Percentiles rank a stretch among this genome's conserved stretches.
phyloP scores from a whole-genome alignment of 1,140 invertebrate genomes.

The Dryas iulia region DNA sequence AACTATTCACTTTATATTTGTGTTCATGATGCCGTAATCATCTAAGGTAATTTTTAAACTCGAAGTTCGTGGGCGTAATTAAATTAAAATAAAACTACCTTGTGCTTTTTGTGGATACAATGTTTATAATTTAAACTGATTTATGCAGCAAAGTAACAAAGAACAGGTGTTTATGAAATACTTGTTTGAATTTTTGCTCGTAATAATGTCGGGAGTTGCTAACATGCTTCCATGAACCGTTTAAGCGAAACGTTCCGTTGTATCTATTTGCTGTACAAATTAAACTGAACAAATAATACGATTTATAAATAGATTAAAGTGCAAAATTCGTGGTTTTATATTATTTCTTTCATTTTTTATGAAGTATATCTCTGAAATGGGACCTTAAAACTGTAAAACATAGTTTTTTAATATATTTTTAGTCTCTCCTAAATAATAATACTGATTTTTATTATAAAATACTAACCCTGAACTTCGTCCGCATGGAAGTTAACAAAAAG shows the following conservation, averaged over 20 bases:
- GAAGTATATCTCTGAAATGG: no score
- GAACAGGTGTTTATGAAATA: slow-evolving; percentile 14
- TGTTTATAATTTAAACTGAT: slow-evolving; percentile 19
- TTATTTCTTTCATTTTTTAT: no score
- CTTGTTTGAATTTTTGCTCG: slow-evolving; percentile 3
- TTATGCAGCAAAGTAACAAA: slow-evolving; percentile 17
- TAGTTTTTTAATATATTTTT: no score
- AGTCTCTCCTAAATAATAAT: no score
- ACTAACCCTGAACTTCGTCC: no score
- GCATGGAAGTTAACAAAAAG: no score
- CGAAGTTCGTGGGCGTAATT: neutral
- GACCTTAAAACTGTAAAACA: no score
- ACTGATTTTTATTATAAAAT: no score
- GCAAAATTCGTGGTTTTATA: no score
- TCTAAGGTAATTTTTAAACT: neutral
- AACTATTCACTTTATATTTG: no score
- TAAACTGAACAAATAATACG: neutral
- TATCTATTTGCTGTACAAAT: neutral
- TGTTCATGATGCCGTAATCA: no score
- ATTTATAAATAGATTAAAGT: neutral
- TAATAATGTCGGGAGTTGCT: neutral
- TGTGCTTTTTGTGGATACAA: neutral
- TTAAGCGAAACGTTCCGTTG: neutral
- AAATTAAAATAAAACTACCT: neutral
- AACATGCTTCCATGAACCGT: neutral